Percentiles rank a stretch among this genome's conserved stretches.
phyloP scores from a whole-genome alignment of 2,797 vertebrate genomes.

The Lithobates sylvaticus region DNA sequence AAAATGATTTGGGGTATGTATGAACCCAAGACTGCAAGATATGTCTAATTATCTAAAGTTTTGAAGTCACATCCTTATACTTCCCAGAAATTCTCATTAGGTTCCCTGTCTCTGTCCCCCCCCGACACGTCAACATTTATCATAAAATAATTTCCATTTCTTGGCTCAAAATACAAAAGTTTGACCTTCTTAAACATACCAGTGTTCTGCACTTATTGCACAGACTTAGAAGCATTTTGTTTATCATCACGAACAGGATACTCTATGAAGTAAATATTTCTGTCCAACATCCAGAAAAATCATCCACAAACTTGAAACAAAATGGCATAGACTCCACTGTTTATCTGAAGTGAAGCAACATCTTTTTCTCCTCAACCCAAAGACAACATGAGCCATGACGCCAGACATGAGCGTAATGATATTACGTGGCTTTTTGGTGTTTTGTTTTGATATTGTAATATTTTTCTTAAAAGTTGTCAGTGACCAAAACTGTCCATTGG shows the following conservation, averaged over 20 bases:
- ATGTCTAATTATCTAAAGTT: no score
- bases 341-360: not conserved
- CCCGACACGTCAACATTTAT: not conserved
- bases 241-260: not conserved
- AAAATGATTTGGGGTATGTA: no score
- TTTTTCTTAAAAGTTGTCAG: not conserved
- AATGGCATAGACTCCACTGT: not conserved
- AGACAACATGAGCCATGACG: not conserved
- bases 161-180: not conserved
- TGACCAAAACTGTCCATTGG: not conserved
- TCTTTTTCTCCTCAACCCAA: not conserved
- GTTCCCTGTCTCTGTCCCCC: no score
- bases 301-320: not conserved
- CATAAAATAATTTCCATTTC: not conserved
- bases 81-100: no score
- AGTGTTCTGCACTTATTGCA: not conserved
- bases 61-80: no score
- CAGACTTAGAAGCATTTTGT: not conserved
- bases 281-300: not conserved
- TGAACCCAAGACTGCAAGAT: no score
- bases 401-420: not conserved
- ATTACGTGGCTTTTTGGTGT: not conserved
- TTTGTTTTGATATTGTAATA: not conserved
- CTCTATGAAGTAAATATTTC: not conserved
- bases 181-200: not conserved